Conservation (phyloP, 2,888 invertebrate genomes). For the Sarcophaga subvicina region DNA sequence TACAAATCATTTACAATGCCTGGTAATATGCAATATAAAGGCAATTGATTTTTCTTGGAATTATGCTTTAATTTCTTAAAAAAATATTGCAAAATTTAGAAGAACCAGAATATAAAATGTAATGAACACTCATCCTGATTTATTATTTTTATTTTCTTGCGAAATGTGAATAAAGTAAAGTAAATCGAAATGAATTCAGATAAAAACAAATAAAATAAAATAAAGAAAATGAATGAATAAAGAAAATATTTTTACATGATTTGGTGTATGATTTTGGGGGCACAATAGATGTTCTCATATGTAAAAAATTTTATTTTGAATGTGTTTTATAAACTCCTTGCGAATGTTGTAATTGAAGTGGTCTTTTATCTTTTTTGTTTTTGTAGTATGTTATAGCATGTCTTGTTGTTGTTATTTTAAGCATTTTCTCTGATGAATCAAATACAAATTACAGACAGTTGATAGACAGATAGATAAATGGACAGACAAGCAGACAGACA, state of each 20-base stretch:
- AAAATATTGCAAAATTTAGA: too few relatives aligned
- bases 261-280: too few relatives aligned
- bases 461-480: slow-evolving; percentile 72
- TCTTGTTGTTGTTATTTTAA: slow-evolving; percentile 36
- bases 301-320: not conserved
- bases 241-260: slow-evolving; percentile 9
- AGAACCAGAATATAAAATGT: too few relatives aligned
- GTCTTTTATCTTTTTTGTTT: not conserved
- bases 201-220: not conserved
- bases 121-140: too few relatives aligned
- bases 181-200: too few relatives aligned
- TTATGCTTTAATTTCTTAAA: too few relatives aligned
- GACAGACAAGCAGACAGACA: slow-evolving; percentile 39
- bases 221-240: not conserved
- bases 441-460: slow-evolving; percentile 74
- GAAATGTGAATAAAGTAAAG: too few relatives aligned
- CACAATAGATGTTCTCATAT: too few relatives aligned
- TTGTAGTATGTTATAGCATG: slow-evolving; percentile 25
- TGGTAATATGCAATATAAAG: too few relatives aligned
- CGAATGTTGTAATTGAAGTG: not conserved
- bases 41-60: too few relatives aligned
- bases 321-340: not conserved
- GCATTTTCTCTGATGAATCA: slow-evolving; percentile 71
- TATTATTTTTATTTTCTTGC: too few relatives aligned
- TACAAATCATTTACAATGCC: too few relatives aligned